Evolutionary conservation across 1,140 invertebrate species (phyloP), one percentile per base, ranked within the genome.

Genomic region (Asobara japonica): DNA sequence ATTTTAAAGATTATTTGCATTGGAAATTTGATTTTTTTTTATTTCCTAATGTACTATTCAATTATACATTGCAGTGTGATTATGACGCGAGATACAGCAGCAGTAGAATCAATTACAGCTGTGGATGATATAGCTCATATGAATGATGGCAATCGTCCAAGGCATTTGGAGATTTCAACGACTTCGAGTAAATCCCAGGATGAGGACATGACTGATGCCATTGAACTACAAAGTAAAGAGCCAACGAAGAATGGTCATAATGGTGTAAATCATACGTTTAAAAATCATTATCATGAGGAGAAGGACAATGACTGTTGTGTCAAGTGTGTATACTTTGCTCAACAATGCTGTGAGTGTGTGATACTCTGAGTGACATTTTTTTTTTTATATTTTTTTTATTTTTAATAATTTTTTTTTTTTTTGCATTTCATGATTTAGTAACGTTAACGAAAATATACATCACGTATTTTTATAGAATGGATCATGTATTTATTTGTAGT

Each of bases 281-380:
- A 72, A 18, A 78, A 73, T 25, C 75, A 83, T 25, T 36, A 64
- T 62, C n/a, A 30, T 30, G 13, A 62, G 22, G 51, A 56, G 4
- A 60, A 60, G 6, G 81, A 86, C 33, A 80, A 86, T 16, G 82
- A 86, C 61, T 75, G 75, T n/a, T 87, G 85, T 67, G 76, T 88
- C 13, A 81, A 86, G 29, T 88, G 87, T 70, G 66, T 88, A 33
- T 88, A 87, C 38, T 82, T 82, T 31, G 78, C 84, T 8, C 85
- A 87, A 76, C 84, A 87, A 68, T 87, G 84, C 65, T 88, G 86
- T 78, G 84, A 85, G 25, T 88, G 87, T 72, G 83, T 80, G 56
- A 86, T 88, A 79, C 38, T 84, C 22, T 88, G 77, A 86, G 25
- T 45, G 25, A 60, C 0, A n/a, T 29, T 22, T 3, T 27, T 60